These are phyloP conservation scores for Ceyx melanurus DNA, from an alignment of 2,113 vertebrate genomes.

Conservation along the genomic window DNA sequence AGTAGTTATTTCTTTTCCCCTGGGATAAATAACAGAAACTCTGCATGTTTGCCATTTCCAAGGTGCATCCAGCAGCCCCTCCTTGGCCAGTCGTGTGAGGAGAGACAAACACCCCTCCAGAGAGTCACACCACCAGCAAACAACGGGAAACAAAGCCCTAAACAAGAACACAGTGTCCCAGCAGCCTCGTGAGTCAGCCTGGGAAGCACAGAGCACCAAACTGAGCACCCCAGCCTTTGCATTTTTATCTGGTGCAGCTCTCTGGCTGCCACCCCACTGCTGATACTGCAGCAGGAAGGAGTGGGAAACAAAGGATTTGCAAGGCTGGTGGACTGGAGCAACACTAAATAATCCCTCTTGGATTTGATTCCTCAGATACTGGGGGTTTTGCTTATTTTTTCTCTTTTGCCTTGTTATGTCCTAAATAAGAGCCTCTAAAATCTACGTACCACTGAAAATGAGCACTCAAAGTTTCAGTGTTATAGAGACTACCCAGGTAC, in stretches of 20 bases:
- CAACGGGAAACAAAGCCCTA: background rate
- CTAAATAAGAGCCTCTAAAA: background rate
- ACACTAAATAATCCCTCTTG: background rate
- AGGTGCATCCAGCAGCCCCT: rapidly evolving
- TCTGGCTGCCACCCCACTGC: background rate
- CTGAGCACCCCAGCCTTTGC: background rate
- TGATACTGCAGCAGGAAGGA: background rate
- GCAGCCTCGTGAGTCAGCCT: background rate
- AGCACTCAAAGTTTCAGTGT: rapidly evolving
- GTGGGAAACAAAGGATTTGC: background rate
- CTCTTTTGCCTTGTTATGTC: background rate
- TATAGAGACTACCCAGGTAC: background rate
- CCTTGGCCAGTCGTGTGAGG: background rate
- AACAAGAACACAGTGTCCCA: background rate
- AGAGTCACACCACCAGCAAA: rapidly evolving
- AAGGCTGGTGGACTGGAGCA: background rate
- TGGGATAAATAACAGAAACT: background rate
- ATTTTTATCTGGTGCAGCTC: background rate
- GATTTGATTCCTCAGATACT: background rate
- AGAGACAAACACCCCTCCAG: background rate
- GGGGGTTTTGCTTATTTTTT: background rate
- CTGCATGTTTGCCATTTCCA: background rate
- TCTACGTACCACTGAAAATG: rapidly evolving
- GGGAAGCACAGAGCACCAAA: background rate
- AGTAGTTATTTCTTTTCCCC: rapidly evolving